Evolutionary conservation across 2,888 invertebrate genomes (phyloP).

Genomic region (Augiades crinisus): DNA sequence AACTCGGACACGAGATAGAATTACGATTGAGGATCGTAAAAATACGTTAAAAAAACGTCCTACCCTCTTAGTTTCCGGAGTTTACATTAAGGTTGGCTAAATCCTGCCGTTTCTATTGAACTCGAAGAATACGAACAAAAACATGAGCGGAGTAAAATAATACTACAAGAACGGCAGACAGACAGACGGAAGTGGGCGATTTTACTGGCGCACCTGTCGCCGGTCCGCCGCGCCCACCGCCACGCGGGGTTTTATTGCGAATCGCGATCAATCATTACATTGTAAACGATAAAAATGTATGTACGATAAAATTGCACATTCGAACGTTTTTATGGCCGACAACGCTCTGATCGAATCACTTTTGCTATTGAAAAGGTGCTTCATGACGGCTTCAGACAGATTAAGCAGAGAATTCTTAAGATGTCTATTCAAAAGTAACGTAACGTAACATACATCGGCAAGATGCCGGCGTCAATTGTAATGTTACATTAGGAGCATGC

Average conservation of each 20-base stretch:
- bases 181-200: slow-evolving; percentile 48
- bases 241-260: slow-evolving; percentile 23
- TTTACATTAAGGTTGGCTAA: background rate
- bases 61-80: too few species aligned
- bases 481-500: too few species aligned
- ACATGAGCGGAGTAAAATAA: background rate
- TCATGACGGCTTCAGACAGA: too few species aligned
- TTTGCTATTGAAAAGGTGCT: too few species aligned
- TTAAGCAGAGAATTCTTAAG: too few species aligned
- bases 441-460: too few species aligned
- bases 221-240: slow-evolving; percentile 3
- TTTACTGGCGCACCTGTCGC: slow-evolving; percentile 48
- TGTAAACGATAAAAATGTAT: slow-evolving; percentile 22
- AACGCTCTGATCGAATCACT: background rate
- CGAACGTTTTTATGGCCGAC: slow-evolving; percentile 31
- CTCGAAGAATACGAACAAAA: background rate
- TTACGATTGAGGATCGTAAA: too few species aligned
- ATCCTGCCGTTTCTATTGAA: too few species aligned
- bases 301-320: slow-evolving; percentile 32
- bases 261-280: slow-evolving; percentile 24
- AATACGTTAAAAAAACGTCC: too few species aligned
- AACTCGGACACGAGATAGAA: background rate
- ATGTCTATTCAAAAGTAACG: too few species aligned
- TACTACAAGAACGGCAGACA: slow-evolving; percentile 15
- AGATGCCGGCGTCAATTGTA: too few species aligned